Evolutionary conservation across 1,140 invertebrate genomes (phyloP).

Genomic region (Gryllus bimaculatus): DNA sequence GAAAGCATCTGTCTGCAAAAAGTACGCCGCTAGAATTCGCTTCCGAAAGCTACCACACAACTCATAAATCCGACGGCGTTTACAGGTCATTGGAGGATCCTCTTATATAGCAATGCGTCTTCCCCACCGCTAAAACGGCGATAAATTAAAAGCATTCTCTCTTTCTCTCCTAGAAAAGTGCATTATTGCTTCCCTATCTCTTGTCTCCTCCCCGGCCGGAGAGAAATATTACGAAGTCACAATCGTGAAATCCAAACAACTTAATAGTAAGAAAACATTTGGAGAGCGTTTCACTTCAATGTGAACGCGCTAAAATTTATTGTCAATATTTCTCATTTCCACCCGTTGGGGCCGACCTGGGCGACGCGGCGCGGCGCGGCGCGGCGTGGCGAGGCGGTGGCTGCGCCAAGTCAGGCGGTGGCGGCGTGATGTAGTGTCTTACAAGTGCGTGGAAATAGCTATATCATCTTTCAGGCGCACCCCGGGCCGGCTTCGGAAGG

Average conservation of each 20-base stretch:
- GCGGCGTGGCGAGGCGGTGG: too few species aligned
- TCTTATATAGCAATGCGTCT: not conserved
- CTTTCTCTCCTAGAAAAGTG: not conserved
- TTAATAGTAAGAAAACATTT: not conserved
- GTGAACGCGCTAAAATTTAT: not conserved
- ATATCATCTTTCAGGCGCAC: not conserved
- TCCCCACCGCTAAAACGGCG: not conserved
- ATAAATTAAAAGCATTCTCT: not conserved
- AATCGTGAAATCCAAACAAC: not conserved
- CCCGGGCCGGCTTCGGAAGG: too few species aligned
- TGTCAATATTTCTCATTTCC: not conserved
- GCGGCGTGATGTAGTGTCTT: not conserved
- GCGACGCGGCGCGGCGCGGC: too few species aligned
- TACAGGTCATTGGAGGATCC: not conserved
- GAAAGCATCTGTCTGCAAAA: not conserved
- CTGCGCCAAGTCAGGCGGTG: not conserved
- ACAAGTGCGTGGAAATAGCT: conserved; percentile 3
- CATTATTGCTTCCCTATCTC: not conserved
- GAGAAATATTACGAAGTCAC: not conserved
- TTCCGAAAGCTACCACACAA: not conserved
- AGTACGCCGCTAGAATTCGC: not conserved
- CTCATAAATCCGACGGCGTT: not conserved
- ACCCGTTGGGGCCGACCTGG: not conserved
- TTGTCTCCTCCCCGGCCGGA: not conserved
- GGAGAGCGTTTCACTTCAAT: not conserved